Evolutionary conservation across 2,888 invertebrate species (phyloP).

Genomic region (Polymixis flavicincta): DNA sequence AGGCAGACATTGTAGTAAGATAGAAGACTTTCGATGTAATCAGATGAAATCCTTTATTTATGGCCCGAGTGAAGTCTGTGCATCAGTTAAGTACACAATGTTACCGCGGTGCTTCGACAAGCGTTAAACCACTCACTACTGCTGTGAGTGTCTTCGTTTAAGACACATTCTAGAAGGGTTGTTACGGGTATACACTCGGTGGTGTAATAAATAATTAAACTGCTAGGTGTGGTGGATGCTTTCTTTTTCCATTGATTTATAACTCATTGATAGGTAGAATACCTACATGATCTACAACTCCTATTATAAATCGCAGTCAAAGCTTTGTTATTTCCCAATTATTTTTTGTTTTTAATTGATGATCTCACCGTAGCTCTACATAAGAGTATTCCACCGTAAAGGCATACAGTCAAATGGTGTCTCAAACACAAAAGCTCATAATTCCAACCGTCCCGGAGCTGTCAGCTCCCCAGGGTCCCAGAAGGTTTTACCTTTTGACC

Average conservation of each 20-base stretch:
- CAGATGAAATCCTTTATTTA: conserved; percentile 50
- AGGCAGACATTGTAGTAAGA: conserved; percentile 40
- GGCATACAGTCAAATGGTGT: too few species aligned
- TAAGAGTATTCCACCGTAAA: neutral
- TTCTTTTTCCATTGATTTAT: neutral
- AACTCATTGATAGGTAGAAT: neutral
- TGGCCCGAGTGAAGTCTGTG: conserved; percentile 21
- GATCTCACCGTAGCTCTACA: neutral
- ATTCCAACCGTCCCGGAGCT: neutral
- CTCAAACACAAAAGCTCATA: conserved; percentile 13
- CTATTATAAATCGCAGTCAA: neutral
- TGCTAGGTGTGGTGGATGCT: too few species aligned
- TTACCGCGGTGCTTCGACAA: neutral
- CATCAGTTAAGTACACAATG: conserved; percentile 35
- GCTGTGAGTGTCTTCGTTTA: neutral
- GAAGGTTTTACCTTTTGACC: conserved; percentile 47
- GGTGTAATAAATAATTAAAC: neutral
- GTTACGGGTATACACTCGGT: neutral
- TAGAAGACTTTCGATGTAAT: conserved; percentile 57
- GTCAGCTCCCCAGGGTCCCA: neutral
- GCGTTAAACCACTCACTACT: neutral
- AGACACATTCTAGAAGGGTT: neutral
- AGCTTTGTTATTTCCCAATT: neutral
- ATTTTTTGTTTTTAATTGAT: neutral
- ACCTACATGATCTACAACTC: too few species aligned